Percentiles rank a stretch among this genome's conserved stretches.
phyloP scores from a whole-genome alignment of 2,113 vertebrate genomes.

The Oncorhynchus kisutch region DNA sequence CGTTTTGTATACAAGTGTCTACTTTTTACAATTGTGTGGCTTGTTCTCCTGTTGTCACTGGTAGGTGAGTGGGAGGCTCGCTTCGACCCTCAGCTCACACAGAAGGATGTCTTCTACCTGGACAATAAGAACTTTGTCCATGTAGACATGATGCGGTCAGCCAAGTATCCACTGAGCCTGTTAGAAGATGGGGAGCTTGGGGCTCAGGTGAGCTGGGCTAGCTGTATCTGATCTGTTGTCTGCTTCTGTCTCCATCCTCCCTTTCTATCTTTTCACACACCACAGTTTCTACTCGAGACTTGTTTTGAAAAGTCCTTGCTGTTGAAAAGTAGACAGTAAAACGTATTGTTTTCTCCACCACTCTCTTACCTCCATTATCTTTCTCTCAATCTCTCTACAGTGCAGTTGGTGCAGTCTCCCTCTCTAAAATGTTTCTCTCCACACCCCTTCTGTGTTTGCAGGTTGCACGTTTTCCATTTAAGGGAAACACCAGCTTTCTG shows the following conservation, averaged over 20 bases:
- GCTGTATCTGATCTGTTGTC: background rate
- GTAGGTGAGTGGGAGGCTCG: conserved; percentile 85
- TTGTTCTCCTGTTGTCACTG: conserved; percentile 2
- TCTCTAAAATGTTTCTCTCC: background rate
- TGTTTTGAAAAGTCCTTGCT: too few species aligned
- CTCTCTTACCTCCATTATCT: background rate
- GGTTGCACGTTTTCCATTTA: conserved; percentile 89
- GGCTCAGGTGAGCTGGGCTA: conserved; percentile 72
- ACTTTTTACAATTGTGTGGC: background rate
- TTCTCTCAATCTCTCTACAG: background rate
- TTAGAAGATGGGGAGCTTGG: conserved; percentile 75
- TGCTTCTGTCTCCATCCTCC: background rate
- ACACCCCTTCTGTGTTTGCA: conserved; percentile 36
- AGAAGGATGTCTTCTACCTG: conserved; percentile 77
- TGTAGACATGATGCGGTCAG: conserved; percentile 88
- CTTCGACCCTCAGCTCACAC: conserved; percentile 81
- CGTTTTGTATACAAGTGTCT: background rate
- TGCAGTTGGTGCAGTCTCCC: background rate
- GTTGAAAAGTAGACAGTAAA: too few species aligned
- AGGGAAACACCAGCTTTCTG: conserved; percentile 84
- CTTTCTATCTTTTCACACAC: background rate
- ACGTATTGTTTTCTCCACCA: background rate
- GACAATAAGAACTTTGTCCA: conserved; percentile 71
- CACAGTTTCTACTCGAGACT: too few species aligned
- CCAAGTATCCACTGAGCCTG: conserved; percentile 80